Evolutionary conservation across 1,140 invertebrate species (phyloP), one percentile per base, ranked within the genome.

Genomic region (Artemia franciscana): DNA sequence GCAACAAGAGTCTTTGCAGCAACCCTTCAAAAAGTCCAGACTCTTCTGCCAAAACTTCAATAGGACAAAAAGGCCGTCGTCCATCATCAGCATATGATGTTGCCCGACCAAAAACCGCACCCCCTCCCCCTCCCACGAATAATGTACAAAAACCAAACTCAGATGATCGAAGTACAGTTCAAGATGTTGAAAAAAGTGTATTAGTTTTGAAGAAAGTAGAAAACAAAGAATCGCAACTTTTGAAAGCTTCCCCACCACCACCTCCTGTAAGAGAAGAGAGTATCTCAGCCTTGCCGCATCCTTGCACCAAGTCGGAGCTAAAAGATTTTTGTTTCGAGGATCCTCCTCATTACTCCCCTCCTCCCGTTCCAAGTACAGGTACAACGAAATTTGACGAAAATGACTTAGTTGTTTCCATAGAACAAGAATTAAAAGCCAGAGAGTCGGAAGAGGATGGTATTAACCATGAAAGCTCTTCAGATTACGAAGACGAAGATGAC

Each of bases 21-120:
- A 51, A 51, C 39, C 21, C 39, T 18, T 18, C 39, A 12, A 51
- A 51, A 12, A 2, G 12, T 18, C n/a, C n/a, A n/a, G n/a, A 12
- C 39, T 15, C 39, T 18, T 15, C 39, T 51, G 39, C 39, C 39
- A 51, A 51, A 51, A 51, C 39, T 18, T 18, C 39, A 12, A 51
- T 51, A 12, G 39, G 12, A 15, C 12, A 12, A 12, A 51, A 51
- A 18, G 39, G 39, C 12, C 39, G 39, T 15, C 12, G 39, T 15
- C 39, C 39, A 12, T 51, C 39, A 12, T 51, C 39, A 12, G 39
- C 39, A 12, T 51, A 51, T 3, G 26, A 57, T 28, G 23, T 57
- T 18, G 63, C 57, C 18, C 39, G 63, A n/a, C 63, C 63, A 24
- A 61, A 62, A 39, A 64, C 63, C 4, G 63, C 63, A 2, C 63